Conservation (phyloP, 2,888 invertebrate species). For the Phymatocera aterrima region DNA sequence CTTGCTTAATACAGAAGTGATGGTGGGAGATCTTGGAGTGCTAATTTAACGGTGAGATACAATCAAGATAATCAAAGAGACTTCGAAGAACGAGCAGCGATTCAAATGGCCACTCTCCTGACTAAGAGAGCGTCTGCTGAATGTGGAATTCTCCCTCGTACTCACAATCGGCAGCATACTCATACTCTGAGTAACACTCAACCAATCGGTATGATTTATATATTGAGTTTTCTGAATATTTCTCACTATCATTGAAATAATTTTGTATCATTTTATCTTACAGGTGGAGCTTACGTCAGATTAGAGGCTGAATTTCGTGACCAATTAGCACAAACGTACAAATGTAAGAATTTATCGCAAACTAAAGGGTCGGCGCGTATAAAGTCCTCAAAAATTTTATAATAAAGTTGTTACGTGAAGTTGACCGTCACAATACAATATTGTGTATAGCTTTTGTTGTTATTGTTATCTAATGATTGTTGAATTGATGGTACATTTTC, state of each 20-base stretch:
- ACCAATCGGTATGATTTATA: constrained; percentile 62
- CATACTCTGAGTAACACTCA: constrained; percentile 59
- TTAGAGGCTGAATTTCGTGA: constrained; percentile 89
- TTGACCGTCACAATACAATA: neutral
- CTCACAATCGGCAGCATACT: constrained; percentile 58
- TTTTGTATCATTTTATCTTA: constrained; percentile 22
- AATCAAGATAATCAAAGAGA: constrained; percentile 93
- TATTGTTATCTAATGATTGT: neutral
- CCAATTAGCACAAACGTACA: constrained; percentile 64
- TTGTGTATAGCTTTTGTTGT: neutral
- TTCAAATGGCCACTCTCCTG: constrained; percentile 81
- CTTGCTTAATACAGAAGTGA: constrained; percentile 64
- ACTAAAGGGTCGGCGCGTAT: constrained; percentile 56
- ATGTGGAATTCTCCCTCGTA: constrained; percentile 57
- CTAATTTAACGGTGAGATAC: constrained; percentile 86
- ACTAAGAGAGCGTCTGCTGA: constrained; percentile 74
- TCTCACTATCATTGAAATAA: neutral
- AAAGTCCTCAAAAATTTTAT: constrained; percentile 56
- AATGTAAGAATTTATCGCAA: constrained; percentile 61
- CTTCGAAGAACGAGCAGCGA: constrained; percentile 86
- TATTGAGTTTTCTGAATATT: too few relatives aligned
- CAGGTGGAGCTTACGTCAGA: constrained; percentile 86
- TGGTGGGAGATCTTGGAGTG: constrained; percentile 84
- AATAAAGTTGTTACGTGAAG: neutral
- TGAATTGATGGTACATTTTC: neutral